Evolutionary conservation across 2,113 vertebrate genomes (phyloP), one percentile per base, ranked within the genome.

Genomic region (Tichodroma muraria): DNA sequence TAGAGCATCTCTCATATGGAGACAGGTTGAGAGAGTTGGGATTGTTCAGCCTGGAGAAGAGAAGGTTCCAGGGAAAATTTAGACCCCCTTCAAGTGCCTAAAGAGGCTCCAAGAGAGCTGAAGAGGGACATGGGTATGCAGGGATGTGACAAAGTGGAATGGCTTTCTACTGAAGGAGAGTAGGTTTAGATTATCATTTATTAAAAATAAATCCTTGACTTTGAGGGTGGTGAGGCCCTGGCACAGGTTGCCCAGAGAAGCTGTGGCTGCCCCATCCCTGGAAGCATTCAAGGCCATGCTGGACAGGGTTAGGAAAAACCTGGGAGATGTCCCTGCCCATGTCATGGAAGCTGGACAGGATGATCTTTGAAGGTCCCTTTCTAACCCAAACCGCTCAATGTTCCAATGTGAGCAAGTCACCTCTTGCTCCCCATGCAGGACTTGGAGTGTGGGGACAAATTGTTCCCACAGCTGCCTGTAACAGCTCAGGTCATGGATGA

Each of bases 351-450:
- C 35, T 24, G 59, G n/a, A 57, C 9, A 35, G 17, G 44, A 15
- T 40, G 81, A 23, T 59, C 21, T 63, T 54, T 68, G 30, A 68
- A 68, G 12, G n/a, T 38, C 10, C 18, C 19, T 73, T 38, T 38
- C 40, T 21, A 61, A 47, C 4, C 45, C 50, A 73, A 88, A 60
- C 8, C 6, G 10, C 56, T 31, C 2, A 3, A 21, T 0, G 2
- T 38, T 60, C 73, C 2, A 2, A 6, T 24, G 17, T 35, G 23
- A 60, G 13, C 0, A 22, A 40, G 12, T 24, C 37, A 68, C 8
- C 6, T 11, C 1, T 0, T 35, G 54, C 1, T 80, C 18, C 30
- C 13, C 7, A 7, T 7, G 15, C 1, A 82, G 20, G 15, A 66
- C 40, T 7, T 17, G 11, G 45, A 57, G 11, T 15, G 5, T 49